Conservation (phyloP, 2,888 invertebrate genomes). For the Mimumesa dahlbomi region DNA sequence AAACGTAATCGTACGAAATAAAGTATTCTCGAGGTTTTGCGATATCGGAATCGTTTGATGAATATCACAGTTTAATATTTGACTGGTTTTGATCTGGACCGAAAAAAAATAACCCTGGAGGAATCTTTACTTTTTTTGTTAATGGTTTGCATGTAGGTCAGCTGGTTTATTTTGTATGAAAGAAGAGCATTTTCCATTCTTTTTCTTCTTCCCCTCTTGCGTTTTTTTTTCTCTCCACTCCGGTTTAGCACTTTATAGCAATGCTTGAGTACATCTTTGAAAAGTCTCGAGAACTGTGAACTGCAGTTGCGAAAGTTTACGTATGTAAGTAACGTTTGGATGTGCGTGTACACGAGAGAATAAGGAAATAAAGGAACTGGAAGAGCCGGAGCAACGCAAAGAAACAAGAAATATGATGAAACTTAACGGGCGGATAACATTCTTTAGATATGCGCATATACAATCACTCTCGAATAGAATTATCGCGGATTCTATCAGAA, state of each 20-base stretch:
- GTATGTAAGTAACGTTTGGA: conserved; percentile 7
- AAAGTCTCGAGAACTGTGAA: conserved; percentile 13
- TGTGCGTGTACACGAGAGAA: not conserved
- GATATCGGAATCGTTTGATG: no score
- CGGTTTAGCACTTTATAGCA: conserved; percentile 33
- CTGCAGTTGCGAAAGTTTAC: conserved; percentile 9
- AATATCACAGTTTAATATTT: no score
- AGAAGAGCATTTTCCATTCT: conserved; percentile 15
- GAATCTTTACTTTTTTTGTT: conserved; percentile 43
- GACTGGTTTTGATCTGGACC: no score
- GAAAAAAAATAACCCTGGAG: conserved; percentile 36
- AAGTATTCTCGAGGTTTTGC: no score
- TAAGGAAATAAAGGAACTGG: not conserved
- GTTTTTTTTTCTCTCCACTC: no score
- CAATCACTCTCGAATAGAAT: no score
- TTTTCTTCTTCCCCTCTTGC: conserved; percentile 2
- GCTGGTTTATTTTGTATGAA: conserved; percentile 44
- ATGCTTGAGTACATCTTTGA: conserved; percentile 31
- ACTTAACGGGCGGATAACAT: not conserved
- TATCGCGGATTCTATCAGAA: no score
- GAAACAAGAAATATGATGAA: not conserved
- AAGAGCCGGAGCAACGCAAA: not conserved
- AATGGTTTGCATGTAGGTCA: conserved; percentile 42
- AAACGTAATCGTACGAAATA: no score
- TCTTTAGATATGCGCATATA: no score